Evolutionary conservation across 2,888 invertebrate species (phyloP).

Genomic region (Malacosoma neustria): DNA sequence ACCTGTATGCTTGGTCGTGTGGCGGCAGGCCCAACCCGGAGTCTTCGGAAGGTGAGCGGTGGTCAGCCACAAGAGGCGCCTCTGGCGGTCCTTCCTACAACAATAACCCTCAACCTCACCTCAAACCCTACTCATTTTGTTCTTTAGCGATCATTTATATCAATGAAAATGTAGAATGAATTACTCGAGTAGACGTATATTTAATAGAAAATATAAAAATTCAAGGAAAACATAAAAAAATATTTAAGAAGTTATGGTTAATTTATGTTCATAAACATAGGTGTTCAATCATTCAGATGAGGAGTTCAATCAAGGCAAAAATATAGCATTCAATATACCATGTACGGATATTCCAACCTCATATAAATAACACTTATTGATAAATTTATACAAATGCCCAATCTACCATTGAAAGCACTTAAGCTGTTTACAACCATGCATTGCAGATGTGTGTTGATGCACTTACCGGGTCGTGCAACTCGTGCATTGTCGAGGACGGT

Average conservation of each 20-base stretch:
- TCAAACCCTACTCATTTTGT: slow-evolving; percentile 19
- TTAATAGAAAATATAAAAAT: too few species aligned
- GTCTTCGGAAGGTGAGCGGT: slow-evolving; percentile 94
- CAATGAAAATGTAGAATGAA: too few species aligned
- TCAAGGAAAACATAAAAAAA: too few species aligned
- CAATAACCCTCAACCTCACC: slow-evolving; percentile 73
- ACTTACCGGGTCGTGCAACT: slow-evolving; percentile 76
- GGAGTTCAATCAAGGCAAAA: too few species aligned
- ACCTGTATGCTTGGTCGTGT: slow-evolving; percentile 81
- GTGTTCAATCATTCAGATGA: too few species aligned
- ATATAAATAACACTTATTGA: neutral
- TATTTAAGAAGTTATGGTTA: too few species aligned
- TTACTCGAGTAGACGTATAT: too few species aligned
- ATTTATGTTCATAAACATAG: too few species aligned
- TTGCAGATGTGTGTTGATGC: slow-evolving; percentile 28
- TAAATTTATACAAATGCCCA: slow-evolving; percentile 2
- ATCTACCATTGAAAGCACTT: slow-evolving; percentile 44
- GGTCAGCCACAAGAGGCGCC: slow-evolving; percentile 79
- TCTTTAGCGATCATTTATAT: too few species aligned
- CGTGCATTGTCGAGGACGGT: slow-evolving; percentile 74
- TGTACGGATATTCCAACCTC: too few species aligned
- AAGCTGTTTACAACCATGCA: slow-evolving; percentile 32
- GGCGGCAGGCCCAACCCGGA: slow-evolving; percentile 93
- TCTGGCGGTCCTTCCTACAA: slow-evolving; percentile 72
- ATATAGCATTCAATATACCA: too few species aligned